A percentile compares a stretch with the other conserved stretches of the same genome.
Evolutionary conservation across 2,888 invertebrate species (phyloP).

Genomic region (Axea sp.): DNA sequence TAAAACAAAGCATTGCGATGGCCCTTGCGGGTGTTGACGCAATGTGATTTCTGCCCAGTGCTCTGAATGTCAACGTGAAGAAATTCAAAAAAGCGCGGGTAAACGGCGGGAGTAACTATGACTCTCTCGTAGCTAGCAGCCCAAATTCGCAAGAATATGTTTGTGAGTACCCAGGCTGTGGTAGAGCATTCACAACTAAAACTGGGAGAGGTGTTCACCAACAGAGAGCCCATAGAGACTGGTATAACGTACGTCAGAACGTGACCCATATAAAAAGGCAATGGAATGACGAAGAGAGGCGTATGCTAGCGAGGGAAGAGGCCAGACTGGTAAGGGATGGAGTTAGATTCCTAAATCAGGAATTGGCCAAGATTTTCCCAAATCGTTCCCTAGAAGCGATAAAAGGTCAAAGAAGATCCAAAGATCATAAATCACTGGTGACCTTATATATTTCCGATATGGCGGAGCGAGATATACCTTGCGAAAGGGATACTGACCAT

Average conservation of each 20-base stretch:
- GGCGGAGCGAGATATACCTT: too few relatives aligned
- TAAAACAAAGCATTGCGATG: slow-evolving; percentile 83
- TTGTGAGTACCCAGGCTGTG: too few relatives aligned
- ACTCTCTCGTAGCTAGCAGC: too few relatives aligned
- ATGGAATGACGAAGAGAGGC: neutral
- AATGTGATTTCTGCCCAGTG: slow-evolving; percentile 87
- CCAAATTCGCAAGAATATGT: too few relatives aligned
- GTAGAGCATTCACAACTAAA: neutral
- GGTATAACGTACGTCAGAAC: neutral
- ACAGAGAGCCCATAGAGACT: neutral
- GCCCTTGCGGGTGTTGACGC: slow-evolving; percentile 83
- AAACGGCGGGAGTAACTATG: slow-evolving; percentile 82
- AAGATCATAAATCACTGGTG: neutral
- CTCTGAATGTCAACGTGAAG: slow-evolving; percentile 84
- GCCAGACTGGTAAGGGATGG: neutral
- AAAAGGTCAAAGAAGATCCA: neutral
- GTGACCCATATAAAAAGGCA: neutral
- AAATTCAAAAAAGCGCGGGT: slow-evolving; percentile 84
- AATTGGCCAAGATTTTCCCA: neutral
- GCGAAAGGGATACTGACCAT: too few relatives aligned
- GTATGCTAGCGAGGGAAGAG: neutral
- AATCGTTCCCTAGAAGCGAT: neutral
- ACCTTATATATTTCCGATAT: too few relatives aligned
- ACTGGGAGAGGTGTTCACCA: neutral
- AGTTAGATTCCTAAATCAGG: neutral